phyloP scores from a whole-genome alignment of 2,797 vertebrate species.

The Eulemur albifrons region DNA sequence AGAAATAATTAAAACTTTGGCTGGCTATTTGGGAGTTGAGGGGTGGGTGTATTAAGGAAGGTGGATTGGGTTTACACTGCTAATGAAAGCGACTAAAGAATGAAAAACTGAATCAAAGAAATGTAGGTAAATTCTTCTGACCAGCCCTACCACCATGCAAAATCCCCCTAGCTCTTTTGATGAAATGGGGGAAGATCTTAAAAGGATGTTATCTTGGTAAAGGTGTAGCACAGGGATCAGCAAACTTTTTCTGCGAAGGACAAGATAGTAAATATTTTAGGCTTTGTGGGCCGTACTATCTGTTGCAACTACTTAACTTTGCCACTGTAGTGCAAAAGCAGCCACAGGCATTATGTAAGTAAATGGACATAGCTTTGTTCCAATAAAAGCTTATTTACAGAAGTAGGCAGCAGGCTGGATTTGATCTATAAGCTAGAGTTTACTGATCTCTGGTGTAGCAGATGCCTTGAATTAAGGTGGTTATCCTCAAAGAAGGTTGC shows the following conservation, averaged over 20 bases:
- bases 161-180: not conserved
- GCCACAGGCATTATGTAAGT: not conserved
- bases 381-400: conserved; percentile 40
- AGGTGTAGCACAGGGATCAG: not conserved
- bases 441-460: not conserved
- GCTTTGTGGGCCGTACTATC: not conserved
- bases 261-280: conserved; percentile 32
- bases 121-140: conserved; percentile 3
- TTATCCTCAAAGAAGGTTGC: not conserved
- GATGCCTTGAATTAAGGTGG: not conserved
- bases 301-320: not conserved
- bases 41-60: not conserved
- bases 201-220: conserved; percentile 8
- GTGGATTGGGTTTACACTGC: not conserved
- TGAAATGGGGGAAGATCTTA: conserved; percentile 13
- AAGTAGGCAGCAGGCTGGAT: not conserved
- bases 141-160: not conserved
- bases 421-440: not conserved
- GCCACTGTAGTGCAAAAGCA: not conserved
- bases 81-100: not conserved
- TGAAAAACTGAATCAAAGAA: not conserved
- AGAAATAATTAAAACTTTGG: not conserved
- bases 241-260: not conserved
- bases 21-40: not conserved
- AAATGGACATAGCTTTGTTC: not conserved